phyloP scores from a whole-genome alignment of 2,888 invertebrate species.

The Yponomeuta plumbellus region DNA sequence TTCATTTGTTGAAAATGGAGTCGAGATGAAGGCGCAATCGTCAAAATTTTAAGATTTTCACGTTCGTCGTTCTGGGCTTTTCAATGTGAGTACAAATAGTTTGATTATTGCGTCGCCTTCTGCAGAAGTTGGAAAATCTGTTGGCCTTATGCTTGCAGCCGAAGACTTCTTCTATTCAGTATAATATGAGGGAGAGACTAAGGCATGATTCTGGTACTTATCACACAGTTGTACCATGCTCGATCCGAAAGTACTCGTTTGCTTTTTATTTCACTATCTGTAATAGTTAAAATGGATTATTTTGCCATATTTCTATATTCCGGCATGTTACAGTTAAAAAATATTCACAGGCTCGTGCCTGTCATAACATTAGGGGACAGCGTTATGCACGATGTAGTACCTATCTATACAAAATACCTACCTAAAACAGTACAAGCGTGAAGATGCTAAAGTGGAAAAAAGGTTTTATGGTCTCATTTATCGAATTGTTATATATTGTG shows the following conservation, averaged over 20 bases:
- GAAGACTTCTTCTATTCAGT: conserved; percentile 38
- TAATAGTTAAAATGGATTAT: neutral
- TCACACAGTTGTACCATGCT: conserved; percentile 53
- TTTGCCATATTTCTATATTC: neutral
- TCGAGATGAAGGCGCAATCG: conserved; percentile 65
- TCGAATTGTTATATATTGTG: too few species aligned
- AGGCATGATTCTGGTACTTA: conserved; percentile 45
- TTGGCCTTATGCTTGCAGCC: conserved; percentile 31
- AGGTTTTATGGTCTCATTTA: too few species aligned
- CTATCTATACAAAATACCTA: neutral
- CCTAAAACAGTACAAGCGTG: neutral
- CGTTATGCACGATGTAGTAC: conserved; percentile 5
- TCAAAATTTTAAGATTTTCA: conserved; percentile 61
- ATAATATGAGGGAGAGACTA: conserved; percentile 73
- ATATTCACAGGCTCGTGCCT: neutral
- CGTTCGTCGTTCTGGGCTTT: conserved; percentile 57
- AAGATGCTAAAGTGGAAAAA: neutral
- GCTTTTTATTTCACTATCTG: neutral
- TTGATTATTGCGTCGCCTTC: conserved; percentile 48
- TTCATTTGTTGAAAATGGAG: conserved; percentile 75
- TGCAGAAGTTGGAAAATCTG: conserved; percentile 34
- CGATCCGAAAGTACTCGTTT: conserved; percentile 26
- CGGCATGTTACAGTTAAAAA: neutral
- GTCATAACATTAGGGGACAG: conserved; percentile 10
- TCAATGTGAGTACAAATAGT: conserved; percentile 46